These are phyloP conservation scores for Elaphurus davidianus DNA, from an alignment of 2,113 vertebrate species.

Conservation along the genomic window DNA sequence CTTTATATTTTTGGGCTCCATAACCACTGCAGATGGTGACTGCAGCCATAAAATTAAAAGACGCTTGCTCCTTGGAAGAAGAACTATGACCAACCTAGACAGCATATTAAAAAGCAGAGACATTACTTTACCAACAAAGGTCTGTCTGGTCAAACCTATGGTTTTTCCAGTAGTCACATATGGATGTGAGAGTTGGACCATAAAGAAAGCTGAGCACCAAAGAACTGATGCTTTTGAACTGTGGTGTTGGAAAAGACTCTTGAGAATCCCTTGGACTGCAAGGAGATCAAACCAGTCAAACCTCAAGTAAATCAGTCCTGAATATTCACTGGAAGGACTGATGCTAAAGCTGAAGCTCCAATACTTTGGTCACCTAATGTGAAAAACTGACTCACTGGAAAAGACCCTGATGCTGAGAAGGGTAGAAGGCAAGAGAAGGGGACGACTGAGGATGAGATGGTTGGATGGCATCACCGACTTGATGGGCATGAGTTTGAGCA, in stretches of 20 bases:
- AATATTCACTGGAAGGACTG: not conserved
- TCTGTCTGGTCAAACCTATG: not conserved
- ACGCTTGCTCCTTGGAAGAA: not conserved
- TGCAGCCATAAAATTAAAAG: not conserved
- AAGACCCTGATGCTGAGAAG: not conserved
- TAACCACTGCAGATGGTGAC: not conserved
- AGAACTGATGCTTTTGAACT: not conserved
- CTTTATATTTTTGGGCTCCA: not conserved
- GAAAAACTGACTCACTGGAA: not conserved
- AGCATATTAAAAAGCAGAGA: not conserved
- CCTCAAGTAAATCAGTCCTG: not conserved
- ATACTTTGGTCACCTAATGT: not conserved
- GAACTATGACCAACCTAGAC: not conserved
- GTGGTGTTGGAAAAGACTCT: not conserved
- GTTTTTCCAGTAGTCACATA: not conserved
- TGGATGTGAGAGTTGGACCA: not conserved
- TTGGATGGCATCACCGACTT: not conserved
- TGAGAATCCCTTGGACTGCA: not conserved
- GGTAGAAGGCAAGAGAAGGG: not conserved
- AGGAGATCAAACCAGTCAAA: not conserved
- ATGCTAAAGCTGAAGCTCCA: not conserved
- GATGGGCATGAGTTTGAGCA: not conserved
- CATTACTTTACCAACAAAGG: not conserved
- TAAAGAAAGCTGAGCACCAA: not conserved
- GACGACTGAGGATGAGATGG: not conserved